Conservation (phyloP, 1,140 invertebrate genomes). For the Drosophila hydei region DNA sequence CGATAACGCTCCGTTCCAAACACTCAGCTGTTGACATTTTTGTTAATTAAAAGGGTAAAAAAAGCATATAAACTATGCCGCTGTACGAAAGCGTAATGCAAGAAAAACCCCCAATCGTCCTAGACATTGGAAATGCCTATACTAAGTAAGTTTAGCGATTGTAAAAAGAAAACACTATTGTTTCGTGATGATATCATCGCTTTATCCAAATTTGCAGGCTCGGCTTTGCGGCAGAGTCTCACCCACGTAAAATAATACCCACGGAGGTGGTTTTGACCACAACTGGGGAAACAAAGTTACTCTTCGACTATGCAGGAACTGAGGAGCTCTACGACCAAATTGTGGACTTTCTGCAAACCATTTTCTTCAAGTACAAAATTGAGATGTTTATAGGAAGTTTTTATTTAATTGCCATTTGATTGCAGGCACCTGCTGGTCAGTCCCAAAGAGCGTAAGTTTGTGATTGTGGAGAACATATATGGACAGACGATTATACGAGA, state of each 20-base stretch:
- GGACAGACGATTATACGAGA: conserved; percentile 92
- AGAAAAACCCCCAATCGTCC: conserved; percentile 94
- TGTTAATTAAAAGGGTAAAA: background rate
- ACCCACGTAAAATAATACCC: conserved; percentile 93
- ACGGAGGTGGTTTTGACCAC: conserved; percentile 90
- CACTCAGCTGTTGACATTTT: conserved; percentile 7
- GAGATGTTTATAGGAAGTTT: background rate
- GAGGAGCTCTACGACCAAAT: conserved; percentile 93
- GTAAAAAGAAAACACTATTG: background rate
- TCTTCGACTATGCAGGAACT: conserved; percentile 89
- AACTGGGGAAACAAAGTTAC: conserved; percentile 86
- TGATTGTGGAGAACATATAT: conserved; percentile 95
- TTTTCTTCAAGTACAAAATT: conserved; percentile 93
- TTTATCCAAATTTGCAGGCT: conserved; percentile 86
- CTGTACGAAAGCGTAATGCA: conserved; percentile 91
- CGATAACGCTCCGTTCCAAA: conserved; percentile 1
- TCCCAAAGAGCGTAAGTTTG: conserved; percentile 95
- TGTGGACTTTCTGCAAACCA: conserved; percentile 93
- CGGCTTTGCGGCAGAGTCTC: conserved; percentile 94
- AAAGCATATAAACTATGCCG: conserved; percentile 84
- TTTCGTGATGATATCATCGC: conserved; percentile 60
- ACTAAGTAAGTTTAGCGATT: conserved; percentile 90
- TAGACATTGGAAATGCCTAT: conserved; percentile 96
- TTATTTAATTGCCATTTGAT: conserved; percentile 19
- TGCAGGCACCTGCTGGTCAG: conserved; percentile 93